Conservation (phyloP, 2,888 invertebrate genomes). For the Acanthosepion lycidas region DNA sequence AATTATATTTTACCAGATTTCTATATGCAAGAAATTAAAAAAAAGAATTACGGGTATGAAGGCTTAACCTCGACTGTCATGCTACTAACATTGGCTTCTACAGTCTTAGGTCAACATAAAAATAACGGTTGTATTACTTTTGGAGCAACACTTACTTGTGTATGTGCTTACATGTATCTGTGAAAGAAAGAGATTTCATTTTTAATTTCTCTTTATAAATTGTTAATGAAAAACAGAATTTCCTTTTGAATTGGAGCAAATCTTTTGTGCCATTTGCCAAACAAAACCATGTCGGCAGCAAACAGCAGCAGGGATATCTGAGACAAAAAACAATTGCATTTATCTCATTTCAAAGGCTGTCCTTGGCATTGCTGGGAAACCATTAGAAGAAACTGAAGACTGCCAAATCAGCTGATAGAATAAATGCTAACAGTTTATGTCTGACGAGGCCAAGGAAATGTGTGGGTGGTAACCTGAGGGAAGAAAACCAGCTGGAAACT, state of each 20-base stretch:
- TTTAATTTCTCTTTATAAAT: neutral
- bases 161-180: too few relatives aligned
- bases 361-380: neutral
- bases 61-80: too few relatives aligned
- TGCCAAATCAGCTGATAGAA: neutral
- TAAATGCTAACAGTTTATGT: neutral
- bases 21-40: too few relatives aligned
- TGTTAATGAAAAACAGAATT: neutral
- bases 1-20: too few relatives aligned
- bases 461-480: neutral
- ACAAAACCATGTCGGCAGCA: neutral
- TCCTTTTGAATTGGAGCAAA: neutral
- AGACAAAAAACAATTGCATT: neutral
- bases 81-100: too few relatives aligned
- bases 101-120: too few relatives aligned
- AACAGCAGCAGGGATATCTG: neutral
- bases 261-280: neutral
- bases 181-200: neutral
- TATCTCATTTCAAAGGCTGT: neutral
- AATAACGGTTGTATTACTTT: too few relatives aligned
- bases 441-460: neutral
- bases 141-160: too few relatives aligned
- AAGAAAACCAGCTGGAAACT: neutral
- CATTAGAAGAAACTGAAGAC: neutral
- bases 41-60: too few relatives aligned